Evolutionary conservation across 2,797 vertebrate species (phyloP), one percentile per base, ranked within the genome.

Genomic region (Acanthornis magna): DNA sequence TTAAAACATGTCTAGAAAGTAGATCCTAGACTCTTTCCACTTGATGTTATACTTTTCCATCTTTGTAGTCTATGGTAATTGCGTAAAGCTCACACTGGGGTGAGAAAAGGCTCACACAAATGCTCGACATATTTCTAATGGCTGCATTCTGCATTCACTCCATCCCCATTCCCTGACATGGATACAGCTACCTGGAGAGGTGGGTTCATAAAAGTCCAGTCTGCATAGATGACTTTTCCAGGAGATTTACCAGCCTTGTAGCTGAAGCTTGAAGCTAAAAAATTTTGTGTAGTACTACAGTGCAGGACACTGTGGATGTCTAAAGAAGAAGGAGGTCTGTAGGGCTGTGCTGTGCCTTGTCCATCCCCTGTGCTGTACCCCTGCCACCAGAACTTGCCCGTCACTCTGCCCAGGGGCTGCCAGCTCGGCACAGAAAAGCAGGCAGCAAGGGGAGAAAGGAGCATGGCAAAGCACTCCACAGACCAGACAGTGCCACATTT

Each of bases 71-170:
- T n/a, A 18, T 34, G 16, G 10, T 45, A 83, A 57, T 23, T n/a
- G 16, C 47, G 36, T 57, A 60, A 79, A 60, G 20, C 25, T 83
- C 78, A 81, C 26, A 72, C 7, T 43, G n/a, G 77, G 50, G 8
- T 74, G 42, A 92, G 54, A 77, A 95, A 88, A 86, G 30, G 13
- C 54, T 70, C 62, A 62, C 29, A 68, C 61, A 82, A 89, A 65
- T 29, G 16, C 17, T 75, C 72, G 58, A 19, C 21, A 42, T 48
- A 29, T 68, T 80, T 67, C n/a, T 76, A 53, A 82, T 15, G n/a
- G 68, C 36, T 62, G 55, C 53, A 86, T 60, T 84, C 36, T 74
- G 43, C 29, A 76, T 50, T 71, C 42, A 62, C 4, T 80, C 30
- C 47, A 55, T 55, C 11, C 27, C 71, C 27, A 7, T 80, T 92